Conservation (phyloP, 2,113 vertebrate genomes). For the Tragelaphus strepsiceros region DNA sequence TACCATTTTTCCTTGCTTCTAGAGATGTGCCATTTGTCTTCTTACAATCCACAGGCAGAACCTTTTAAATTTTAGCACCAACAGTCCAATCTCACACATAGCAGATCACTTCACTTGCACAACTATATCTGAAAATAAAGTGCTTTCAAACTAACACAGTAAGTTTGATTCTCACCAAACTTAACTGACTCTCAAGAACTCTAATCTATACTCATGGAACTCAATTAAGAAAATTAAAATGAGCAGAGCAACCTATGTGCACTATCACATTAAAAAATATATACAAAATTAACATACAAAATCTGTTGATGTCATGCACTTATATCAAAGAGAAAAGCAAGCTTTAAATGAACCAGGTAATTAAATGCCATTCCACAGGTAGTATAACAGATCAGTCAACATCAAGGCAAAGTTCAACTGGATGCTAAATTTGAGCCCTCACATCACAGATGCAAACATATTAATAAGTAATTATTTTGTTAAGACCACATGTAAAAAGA, state of each 20-base stretch:
- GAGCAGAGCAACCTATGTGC: neutral
- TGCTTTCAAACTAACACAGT: neutral
- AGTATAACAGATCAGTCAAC: neutral
- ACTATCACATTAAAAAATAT: neutral
- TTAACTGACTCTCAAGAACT: neutral
- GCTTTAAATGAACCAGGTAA: neutral
- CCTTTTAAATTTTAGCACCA: constrained; percentile 66
- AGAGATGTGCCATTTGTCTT: constrained; percentile 64
- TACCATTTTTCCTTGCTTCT: constrained; percentile 54
- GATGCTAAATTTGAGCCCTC: neutral
- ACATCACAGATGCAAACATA: neutral
- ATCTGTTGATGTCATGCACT: neutral
- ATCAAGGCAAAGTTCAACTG: neutral
- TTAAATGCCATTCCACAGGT: neutral
- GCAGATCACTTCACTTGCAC: constrained; percentile 41
- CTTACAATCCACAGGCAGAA: constrained; percentile 41
- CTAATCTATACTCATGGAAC: neutral
- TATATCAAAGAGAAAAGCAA: neutral
- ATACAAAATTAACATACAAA: neutral
- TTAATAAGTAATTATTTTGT: neutral
- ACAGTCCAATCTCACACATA: constrained; percentile 31
- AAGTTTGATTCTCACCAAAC: neutral
- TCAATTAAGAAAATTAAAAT: constrained; percentile 11
- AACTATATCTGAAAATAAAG: constrained; percentile 38
- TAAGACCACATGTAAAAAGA: neutral